These are phyloP conservation scores for Salvelinus sp. DNA, from an alignment of 2,113 vertebrate species.

Conservation along the genomic window DNA sequence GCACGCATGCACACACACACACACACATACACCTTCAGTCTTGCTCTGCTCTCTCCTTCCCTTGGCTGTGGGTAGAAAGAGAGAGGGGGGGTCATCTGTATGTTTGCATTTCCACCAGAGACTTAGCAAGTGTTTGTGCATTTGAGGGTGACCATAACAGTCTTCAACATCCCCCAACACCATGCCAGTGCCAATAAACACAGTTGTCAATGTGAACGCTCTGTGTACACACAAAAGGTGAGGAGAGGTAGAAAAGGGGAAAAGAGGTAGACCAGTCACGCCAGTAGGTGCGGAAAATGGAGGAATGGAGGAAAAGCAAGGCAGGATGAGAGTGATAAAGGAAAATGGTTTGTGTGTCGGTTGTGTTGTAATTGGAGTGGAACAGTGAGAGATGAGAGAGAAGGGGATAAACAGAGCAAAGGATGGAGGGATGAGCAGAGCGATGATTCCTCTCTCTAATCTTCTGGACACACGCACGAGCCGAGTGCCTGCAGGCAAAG, in stretches of 20 bases:
- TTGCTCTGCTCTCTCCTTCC: neutral
- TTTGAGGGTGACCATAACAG: too few species aligned
- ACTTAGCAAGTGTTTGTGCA: neutral
- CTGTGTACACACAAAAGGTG: neutral
- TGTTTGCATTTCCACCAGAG: neutral
- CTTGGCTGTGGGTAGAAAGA: too few species aligned
- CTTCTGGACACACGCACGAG: conserved; percentile 69
- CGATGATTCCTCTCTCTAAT: conserved; percentile 73
- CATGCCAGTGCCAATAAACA: too few species aligned
- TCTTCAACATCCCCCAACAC: too few species aligned
- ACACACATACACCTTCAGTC: neutral
- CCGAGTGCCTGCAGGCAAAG: conserved; percentile 60
- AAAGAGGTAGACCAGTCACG: too few species aligned
- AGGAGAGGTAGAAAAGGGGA: neutral
- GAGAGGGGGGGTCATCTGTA: conserved; percentile 1
- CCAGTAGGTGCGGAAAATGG: neutral
- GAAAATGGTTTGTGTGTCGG: conserved; percentile 19
- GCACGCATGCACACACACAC: neutral
- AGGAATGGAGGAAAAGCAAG: conserved; percentile 8
- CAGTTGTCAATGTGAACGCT: neutral
- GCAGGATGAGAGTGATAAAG: conserved; percentile 13
- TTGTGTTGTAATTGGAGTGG: conserved; percentile 28
- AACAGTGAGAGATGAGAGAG: conserved; percentile 16
- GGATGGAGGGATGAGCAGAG: conserved; percentile 26
- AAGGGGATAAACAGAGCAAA: conserved; percentile 4